Evolutionary conservation across 2,888 invertebrate genomes (phyloP), one percentile per base, ranked within the genome.

Genomic region (Acanthopleura granulata): DNA sequence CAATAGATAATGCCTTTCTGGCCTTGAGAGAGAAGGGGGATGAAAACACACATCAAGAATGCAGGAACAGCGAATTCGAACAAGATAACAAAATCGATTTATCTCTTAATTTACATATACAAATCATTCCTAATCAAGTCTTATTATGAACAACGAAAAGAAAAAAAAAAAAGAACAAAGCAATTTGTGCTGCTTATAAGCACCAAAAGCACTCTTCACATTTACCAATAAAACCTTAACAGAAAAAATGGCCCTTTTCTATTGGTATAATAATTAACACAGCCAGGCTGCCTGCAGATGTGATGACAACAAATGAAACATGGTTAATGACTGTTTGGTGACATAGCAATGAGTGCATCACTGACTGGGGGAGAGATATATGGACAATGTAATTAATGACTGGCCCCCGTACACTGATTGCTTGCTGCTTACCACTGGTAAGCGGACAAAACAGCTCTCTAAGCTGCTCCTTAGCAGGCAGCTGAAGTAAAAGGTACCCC

Each of bases 31-130:
- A 66, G 6, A 25, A 16, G 29, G 29, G 29, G 6, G 66, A 66
- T 66, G 66, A 66, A 62, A 66, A 27, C 22, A 66, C 14, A 14
- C 66, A n/a, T 57, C 22, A 57, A 57, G 6, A 27, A 27, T 66
- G 29, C 25, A 66, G 25, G 16, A 16, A 66, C 9, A 66, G 25
- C 71, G 14, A 71, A 29, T 49, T 40, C 25, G 49, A 27, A 49
- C 27, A 40, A 71, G 14, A 49, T 40, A 49, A 71, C 69, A 66
- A 66, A 66, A 27, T 22, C 30, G 9, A 25, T 29, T 66, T 18
- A 71, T 71, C 49, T 40, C 71, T 71, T 71, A 71, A 71, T 71
- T 71, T 71, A 40, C 50, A 49, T 49, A 71, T 22, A 71, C 40
- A 49, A 71, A 40, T 40, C 1, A 71, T 49, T 22, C 27, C 15